phyloP scores from a whole-genome alignment of 2,113 vertebrate species.

The Callopanchax toddi region DNA sequence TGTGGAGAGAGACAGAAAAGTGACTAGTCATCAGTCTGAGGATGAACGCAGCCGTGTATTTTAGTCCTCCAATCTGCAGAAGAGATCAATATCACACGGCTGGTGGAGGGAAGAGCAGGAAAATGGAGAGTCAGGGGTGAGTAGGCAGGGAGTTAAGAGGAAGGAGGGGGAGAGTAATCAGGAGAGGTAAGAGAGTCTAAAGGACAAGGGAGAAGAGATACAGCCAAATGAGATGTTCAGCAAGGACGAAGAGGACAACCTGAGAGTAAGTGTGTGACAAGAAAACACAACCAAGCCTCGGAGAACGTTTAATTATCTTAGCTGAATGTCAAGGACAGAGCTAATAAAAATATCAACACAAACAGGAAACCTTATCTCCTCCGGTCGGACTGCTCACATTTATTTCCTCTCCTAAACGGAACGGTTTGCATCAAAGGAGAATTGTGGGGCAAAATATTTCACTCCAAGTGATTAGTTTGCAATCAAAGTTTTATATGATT shows the following conservation, averaged over 20 bases:
- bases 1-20: constrained; percentile 27
- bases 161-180: constrained; percentile 16
- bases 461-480: no score
- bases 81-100: constrained; percentile 69
- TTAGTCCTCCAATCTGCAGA: constrained; percentile 52
- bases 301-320: constrained; percentile 20
- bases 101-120: constrained; percentile 18
- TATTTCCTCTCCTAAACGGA: no score
- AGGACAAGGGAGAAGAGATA: constrained; percentile 24
- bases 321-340: constrained; percentile 11
- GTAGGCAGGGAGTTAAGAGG: constrained; percentile 3
- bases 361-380: background rate
- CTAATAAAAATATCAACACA: background rate
- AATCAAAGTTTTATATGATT: no score
- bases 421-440: no score
- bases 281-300: background rate
- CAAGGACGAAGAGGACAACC: constrained; percentile 43
- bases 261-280: constrained; percentile 25
- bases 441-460: no score
- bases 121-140: constrained; percentile 16
- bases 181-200: constrained; percentile 10
- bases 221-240: constrained; percentile 38
- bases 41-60: constrained; percentile 64
- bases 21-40: constrained; percentile 51
- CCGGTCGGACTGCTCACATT: no score